phyloP scores from a whole-genome alignment of 2,888 invertebrate genomes.

The Anagyrus pseudococci region DNA sequence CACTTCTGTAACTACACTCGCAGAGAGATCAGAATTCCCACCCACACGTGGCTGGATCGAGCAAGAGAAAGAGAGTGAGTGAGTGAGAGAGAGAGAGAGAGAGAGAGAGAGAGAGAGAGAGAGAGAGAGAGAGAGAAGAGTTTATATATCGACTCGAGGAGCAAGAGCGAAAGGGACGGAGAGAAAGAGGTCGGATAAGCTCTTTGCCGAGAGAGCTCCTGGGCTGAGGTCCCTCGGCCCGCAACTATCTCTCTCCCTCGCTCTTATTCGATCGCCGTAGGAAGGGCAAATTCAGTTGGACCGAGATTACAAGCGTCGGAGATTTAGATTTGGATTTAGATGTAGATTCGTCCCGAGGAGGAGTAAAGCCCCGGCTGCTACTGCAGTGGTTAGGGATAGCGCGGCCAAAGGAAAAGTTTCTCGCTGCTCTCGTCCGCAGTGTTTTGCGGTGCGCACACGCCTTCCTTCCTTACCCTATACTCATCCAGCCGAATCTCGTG shows the following conservation, averaged over 20 bases:
- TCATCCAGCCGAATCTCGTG: no score
- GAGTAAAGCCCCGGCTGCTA: background rate
- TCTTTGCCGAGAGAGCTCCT: background rate
- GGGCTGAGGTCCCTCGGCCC: no score
- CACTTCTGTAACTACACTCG: slow-evolving; percentile 6
- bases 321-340: slow-evolving; percentile 36
- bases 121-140: no score
- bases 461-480: no score
- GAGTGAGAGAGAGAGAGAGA: no score
- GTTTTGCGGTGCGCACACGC: background rate
- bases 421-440: no score
- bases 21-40: slow-evolving; percentile 37
- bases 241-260: background rate
- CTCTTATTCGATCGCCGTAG: background rate
- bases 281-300: slow-evolving; percentile 16
- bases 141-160: slow-evolving; percentile 26
- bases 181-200: no score
- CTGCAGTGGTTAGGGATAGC: background rate
- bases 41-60: background rate
- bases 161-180: no score
- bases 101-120: no score
- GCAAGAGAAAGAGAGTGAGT: no score
- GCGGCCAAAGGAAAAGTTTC: background rate
- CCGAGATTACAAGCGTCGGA: slow-evolving; percentile 22
- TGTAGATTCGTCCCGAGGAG: slow-evolving; percentile 13